Percentiles rank a stretch among this genome's conserved stretches.
Conservation (phyloP, 2,797 vertebrate species). For the Peromyscus attwateri region DNA sequence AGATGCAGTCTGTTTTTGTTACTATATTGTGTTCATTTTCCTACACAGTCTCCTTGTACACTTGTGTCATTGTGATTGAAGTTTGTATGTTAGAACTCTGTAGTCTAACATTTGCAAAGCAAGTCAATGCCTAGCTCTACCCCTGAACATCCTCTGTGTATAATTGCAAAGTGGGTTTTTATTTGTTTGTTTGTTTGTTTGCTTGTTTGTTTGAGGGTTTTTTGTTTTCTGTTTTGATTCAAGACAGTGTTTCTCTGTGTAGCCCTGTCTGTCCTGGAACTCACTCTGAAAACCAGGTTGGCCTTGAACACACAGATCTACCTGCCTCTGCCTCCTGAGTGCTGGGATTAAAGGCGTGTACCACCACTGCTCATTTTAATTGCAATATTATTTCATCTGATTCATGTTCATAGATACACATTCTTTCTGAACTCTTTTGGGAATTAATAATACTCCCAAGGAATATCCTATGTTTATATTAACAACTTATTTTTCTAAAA, state of each 20-base stretch:
- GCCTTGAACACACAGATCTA: neutral
- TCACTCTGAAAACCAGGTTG: neutral
- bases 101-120: constrained; percentile 6
- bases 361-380: neutral
- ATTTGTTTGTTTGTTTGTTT: neutral
- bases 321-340: neutral
- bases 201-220: neutral
- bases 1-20: neutral
- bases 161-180: neutral
- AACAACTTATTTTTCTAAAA: constrained; percentile 57
- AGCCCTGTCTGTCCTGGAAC: neutral
- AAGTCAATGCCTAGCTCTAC: neutral
- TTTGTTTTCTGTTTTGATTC: neutral
- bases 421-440: neutral
- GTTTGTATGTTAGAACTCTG: neutral
- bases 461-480: neutral
- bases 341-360: neutral
- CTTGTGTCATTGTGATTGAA: neutral
- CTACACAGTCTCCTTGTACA: neutral
- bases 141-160: neutral
- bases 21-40: neutral
- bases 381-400: neutral
- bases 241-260: neutral
- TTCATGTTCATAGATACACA: neutral
- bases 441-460: neutral